Base-by-base conservation (phyloP, 2,797 vertebrate species). In the Apogon hyalosoma region DNA sequence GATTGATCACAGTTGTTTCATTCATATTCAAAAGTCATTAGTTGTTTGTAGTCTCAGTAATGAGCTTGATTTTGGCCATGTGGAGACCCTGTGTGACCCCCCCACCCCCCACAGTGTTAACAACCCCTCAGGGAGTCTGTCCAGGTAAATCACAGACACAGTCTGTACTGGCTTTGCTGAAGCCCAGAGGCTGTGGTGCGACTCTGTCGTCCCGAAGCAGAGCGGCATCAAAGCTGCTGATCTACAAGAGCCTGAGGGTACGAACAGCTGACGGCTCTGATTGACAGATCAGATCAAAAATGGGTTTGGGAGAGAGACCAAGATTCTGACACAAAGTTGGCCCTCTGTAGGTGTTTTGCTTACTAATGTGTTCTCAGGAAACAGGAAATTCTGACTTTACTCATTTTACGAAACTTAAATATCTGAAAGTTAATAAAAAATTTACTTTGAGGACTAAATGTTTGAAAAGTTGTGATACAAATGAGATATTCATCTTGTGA, bases 181-280 rank as follows among this genome's bases (percentile, higher is more conserved):
- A 82, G 83, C 83, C 79, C 79, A 69, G 71, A 80, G 81, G 78
- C 84, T 58, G 67, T 63, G 63, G 46, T 51, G 38, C 14, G 31
- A 53, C 67, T 3, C 28, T 43, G 71, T 16, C 7, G 57, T 80
- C 79, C 81, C 59, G 0, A 31, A 84, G 71, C 69, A 52, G 64
- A 12, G 70, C 50, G 0, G 61, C 86, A 87, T 88, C 87, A 87
- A 90, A 90, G 77, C 84, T 83, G 77, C 86, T 79, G 39, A 82
- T 87, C 82, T 84, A 72, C 58, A 61, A 46, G 63, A 74, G 78
- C 88, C 86, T 0, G 69, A 75, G 87, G 88, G 85, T 46, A 69
- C 1, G 1, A 74, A 24, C 62, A 69, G 57, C 54, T 18, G 12
- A 55, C 51, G 48, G 79, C 74, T 69, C 56, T 79, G 79, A 86